These are phyloP conservation scores for Hypena proboscidalis DNA, from an alignment of 2,888 invertebrate genomes.

Conservation along the genomic window DNA sequence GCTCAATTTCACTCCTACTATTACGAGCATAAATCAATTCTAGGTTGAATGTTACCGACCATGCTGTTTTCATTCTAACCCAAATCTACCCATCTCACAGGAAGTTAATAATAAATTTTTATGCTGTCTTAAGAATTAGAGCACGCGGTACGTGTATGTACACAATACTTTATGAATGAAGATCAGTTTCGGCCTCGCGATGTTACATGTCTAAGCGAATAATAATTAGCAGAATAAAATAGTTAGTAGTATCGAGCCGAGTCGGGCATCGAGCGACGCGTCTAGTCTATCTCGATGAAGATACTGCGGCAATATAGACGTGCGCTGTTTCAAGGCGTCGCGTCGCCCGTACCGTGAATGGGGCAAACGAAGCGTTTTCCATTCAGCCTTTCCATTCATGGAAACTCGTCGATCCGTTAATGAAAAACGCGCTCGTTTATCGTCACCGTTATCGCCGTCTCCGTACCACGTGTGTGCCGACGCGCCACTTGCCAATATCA, in stretches of 20 bases:
- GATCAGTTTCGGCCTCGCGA: constrained; percentile 12
- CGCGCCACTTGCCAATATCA: constrained; percentile 43
- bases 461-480: constrained; percentile 57
- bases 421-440: constrained; percentile 75
- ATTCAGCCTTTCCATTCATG: constrained; percentile 81
- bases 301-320: constrained; percentile 38
- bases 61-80: constrained; percentile 19
- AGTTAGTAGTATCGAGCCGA: constrained; percentile 29
- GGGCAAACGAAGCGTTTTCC: constrained; percentile 75
- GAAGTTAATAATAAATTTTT: constrained; percentile 20
- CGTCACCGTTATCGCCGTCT: constrained; percentile 66
- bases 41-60: constrained; percentile 20
- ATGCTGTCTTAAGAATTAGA: constrained; percentile 17
- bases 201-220: constrained; percentile 11
- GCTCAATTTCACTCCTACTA: constrained; percentile 2
- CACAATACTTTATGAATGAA: constrained; percentile 25
- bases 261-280: constrained; percentile 18
- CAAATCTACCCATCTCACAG: constrained; percentile 17
- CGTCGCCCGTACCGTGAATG: constrained; percentile 60
- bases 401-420: constrained; percentile 79
- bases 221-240: constrained; percentile 14
- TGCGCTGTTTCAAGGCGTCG: constrained; percentile 36
- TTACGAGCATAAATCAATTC: constrained; percentile 21
- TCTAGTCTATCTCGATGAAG: constrained; percentile 30
- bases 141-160: constrained; percentile 4